phyloP scores from a whole-genome alignment of 2,888 invertebrate species.

The Rhorus exstirpatorius region DNA sequence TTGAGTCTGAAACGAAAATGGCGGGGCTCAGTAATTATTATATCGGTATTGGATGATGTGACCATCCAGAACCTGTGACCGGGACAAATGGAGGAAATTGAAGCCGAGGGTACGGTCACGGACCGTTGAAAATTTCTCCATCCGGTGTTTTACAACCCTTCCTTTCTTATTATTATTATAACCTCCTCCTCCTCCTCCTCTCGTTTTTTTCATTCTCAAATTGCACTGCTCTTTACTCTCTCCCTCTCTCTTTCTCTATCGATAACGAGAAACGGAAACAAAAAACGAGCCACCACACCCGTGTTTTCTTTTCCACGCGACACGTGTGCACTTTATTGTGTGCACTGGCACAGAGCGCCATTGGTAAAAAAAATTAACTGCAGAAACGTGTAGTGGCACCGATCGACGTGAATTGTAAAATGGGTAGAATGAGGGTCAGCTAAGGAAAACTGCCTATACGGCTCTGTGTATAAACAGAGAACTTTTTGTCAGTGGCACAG shows the following conservation, averaged over 20 bases:
- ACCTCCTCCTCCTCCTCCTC: constrained; percentile 17
- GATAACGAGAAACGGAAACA: constrained; percentile 58
- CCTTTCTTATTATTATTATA: constrained; percentile 28
- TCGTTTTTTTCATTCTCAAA: constrained; percentile 44
- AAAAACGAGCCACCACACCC: constrained; percentile 45
- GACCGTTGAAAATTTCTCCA: constrained; percentile 59
- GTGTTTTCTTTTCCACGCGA: constrained; percentile 35
- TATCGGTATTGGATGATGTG: neutral
- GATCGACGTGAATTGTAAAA: too few species aligned
- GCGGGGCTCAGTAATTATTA: neutral
- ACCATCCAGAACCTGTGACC: neutral
- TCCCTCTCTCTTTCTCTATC: too few species aligned
- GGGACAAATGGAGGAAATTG: constrained; percentile 38
- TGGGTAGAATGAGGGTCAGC: too few species aligned
- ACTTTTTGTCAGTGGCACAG: too few species aligned
- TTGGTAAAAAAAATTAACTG: too few species aligned
- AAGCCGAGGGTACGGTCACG: constrained; percentile 41
- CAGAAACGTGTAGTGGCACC: too few species aligned
- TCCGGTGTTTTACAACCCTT: constrained; percentile 68
- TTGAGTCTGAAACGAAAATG: too few species aligned
- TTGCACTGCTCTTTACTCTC: constrained; percentile 19
- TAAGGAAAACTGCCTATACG: too few species aligned
- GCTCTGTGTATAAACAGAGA: too few species aligned
- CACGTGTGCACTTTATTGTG: constrained; percentile 3
- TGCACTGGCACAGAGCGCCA: constrained; percentile 14